A percentile compares a stretch with the other conserved stretches of the same genome.
phyloP scores from a whole-genome alignment of 2,797 vertebrate genomes.

The Eulemur albifrons region DNA sequence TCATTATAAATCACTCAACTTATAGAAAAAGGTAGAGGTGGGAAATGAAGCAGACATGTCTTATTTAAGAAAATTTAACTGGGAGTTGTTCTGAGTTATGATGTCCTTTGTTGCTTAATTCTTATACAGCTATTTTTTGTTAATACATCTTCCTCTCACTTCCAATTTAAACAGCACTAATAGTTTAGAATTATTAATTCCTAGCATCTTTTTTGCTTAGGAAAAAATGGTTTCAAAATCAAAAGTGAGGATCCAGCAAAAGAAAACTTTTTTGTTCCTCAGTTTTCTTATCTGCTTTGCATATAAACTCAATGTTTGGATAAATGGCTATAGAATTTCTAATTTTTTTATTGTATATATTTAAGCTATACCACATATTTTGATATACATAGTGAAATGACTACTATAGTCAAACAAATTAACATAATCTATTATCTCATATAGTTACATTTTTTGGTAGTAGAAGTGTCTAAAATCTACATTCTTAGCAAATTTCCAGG shows the following conservation, averaged over 20 bases:
- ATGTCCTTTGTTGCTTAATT: constrained; percentile 14
- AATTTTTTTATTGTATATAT: neutral
- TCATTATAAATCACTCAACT: neutral
- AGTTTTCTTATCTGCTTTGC: neutral
- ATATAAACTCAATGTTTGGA: constrained; percentile 31
- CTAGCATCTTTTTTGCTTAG: constrained; percentile 15
- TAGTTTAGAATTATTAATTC: constrained; percentile 40
- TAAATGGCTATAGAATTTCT: neutral
- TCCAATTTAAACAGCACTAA: neutral
- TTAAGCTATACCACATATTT: neutral
- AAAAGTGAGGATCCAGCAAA: constrained; percentile 12
- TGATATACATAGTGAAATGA: neutral
- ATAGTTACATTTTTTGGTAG: neutral
- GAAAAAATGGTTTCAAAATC: constrained; percentile 28
- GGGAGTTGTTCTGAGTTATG: constrained; percentile 23
- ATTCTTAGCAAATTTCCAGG: neutral
- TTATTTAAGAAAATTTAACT: constrained; percentile 43
- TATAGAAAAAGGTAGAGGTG: neutral
- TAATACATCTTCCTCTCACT: neutral
- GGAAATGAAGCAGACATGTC: neutral
- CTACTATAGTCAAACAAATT: neutral
- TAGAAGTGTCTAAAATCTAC: neutral
- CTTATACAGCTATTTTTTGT: neutral
- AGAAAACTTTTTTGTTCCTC: neutral
- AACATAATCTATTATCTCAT: neutral